Percentiles rank a stretch among this genome's conserved stretches.
phyloP scores from a whole-genome alignment of 2,113 vertebrate genomes.

The Thinocorus orbignyianus region DNA sequence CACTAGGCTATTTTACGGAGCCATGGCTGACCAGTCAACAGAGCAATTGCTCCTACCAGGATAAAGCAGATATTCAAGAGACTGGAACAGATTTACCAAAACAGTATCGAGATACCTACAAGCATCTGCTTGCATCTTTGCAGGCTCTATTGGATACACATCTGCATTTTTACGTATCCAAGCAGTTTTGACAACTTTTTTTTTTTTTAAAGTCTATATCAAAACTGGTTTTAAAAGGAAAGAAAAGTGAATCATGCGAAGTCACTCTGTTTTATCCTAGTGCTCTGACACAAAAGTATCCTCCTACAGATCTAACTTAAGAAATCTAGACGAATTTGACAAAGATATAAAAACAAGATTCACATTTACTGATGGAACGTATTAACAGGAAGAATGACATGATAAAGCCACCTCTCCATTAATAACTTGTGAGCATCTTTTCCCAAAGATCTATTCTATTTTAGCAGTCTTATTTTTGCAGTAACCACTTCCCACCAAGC shows the following conservation, averaged over 20 bases:
- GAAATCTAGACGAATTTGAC: slow-evolving; percentile 24
- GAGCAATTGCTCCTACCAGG: background rate
- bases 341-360: slow-evolving; percentile 26
- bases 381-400: slow-evolving; percentile 31
- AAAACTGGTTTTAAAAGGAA: slow-evolving; percentile 22
- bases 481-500: background rate
- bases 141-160: background rate
- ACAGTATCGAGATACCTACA: background rate
- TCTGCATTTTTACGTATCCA: background rate
- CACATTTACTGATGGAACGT: background rate
- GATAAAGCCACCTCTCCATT: slow-evolving; percentile 17
- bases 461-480: slow-evolving; percentile 2
- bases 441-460: background rate
- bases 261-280: slow-evolving; percentile 4
- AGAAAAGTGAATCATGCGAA: slow-evolving; percentile 24
- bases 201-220: background rate
- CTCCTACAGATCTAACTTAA: slow-evolving; percentile 35
- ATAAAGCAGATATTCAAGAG: background rate
- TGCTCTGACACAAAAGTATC: slow-evolving; percentile 26
- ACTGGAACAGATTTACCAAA: background rate
- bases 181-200: background rate
- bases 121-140: background rate
- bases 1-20: background rate
- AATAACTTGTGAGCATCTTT: slow-evolving; percentile 21
- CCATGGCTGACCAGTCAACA: background rate